Conservation (phyloP, 64 coral and sea anemone species). For the Stichodactyla helianthus region DNA sequence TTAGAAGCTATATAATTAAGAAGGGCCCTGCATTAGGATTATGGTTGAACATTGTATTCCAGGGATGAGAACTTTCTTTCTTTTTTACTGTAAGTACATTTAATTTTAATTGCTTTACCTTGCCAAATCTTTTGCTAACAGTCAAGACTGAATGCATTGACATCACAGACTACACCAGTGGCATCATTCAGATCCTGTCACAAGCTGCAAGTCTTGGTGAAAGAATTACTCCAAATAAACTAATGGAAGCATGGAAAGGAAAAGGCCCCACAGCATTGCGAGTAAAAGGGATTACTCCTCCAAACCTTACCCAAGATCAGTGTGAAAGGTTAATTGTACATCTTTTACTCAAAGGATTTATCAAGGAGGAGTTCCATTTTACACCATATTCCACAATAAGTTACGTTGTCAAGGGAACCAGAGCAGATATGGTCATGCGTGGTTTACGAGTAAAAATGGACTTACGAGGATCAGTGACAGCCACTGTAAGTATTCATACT, state of each 20-base stretch:
- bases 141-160: neutral
- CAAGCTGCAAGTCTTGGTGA: constrained; percentile 65
- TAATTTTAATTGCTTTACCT: no score
- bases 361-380: constrained; percentile 96
- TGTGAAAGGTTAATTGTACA: constrained; percentile 84
- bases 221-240: constrained; percentile 77
- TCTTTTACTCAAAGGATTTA: constrained; percentile 73
- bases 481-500: neutral
- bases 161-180: constrained; percentile 47
- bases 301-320: constrained; percentile 50
- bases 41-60: no score
- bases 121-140: neutral
- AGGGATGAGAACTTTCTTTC: no score
- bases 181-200: constrained; percentile 61
- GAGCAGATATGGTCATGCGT: constrained; percentile 24
- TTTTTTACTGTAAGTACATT: no score
- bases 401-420: constrained; percentile 73
- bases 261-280: constrained; percentile 63
- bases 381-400: constrained; percentile 88
- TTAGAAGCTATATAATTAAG: no score
- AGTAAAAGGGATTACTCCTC: constrained; percentile 25
- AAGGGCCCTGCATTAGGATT: no score
- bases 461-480: neutral
- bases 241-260: constrained; percentile 85
- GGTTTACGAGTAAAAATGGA: constrained; percentile 9